Percentiles rank a stretch among this genome's conserved stretches.
Conservation (phyloP, 2,888 invertebrate genomes). For the Lacanobia oleracea region DNA sequence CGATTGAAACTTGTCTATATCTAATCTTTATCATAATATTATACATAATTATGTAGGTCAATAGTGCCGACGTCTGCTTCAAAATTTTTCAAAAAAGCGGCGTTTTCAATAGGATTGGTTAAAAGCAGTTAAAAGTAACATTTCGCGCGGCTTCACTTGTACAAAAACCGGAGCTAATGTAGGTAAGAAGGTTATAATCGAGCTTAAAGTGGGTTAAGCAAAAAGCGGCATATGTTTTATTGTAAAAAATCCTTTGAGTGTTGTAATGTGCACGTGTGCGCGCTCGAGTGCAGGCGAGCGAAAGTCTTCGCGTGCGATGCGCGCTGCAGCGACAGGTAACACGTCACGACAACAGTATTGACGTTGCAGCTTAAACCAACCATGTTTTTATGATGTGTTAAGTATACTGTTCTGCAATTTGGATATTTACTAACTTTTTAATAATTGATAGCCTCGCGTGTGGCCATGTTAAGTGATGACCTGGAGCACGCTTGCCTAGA, state of each 20-base stretch:
- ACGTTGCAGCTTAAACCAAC: conserved; percentile 28
- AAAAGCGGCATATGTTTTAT: conserved; percentile 90
- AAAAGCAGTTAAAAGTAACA: conserved; percentile 64
- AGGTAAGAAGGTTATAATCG: conserved; percentile 91
- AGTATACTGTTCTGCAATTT: neutral
- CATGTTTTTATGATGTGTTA: neutral
- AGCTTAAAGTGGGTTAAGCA: conserved; percentile 90
- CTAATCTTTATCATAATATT: conserved; percentile 26
- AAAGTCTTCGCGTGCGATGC: conserved; percentile 77
- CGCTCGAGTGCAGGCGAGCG: conserved; percentile 72
- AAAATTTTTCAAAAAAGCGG: conserved; percentile 38
- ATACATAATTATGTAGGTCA: conserved; percentile 60
- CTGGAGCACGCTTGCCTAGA: too few relatives aligned
- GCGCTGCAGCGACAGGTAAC: conserved; percentile 62
- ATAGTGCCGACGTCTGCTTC: conserved; percentile 21
- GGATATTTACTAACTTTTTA: neutral
- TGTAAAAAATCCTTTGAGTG: conserved; percentile 88
- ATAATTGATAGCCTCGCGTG: too few relatives aligned
- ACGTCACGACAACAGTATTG: conserved; percentile 49
- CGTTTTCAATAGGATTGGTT: conserved; percentile 56
- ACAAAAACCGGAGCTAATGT: conserved; percentile 88
- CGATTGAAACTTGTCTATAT: neutral
- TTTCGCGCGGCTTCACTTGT: conserved; percentile 73
- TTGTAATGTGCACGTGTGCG: conserved; percentile 88
- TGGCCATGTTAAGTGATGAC: too few relatives aligned